Evolutionary conservation across 2,797 vertebrate species (phyloP).

Genomic region (Macropodus opercularis): DNA sequence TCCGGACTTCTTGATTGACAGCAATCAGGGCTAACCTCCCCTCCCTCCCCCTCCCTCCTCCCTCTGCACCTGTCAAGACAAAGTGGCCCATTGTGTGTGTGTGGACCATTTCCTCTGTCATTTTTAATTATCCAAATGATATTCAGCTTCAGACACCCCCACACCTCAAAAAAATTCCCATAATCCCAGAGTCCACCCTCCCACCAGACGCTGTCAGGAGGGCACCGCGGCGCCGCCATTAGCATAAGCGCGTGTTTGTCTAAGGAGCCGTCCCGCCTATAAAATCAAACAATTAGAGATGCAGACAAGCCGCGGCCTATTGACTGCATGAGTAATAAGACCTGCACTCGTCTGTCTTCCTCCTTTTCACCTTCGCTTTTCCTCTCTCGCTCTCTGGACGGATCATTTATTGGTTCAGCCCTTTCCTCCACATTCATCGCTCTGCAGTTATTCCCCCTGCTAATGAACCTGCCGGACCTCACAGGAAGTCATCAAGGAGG

Average conservation of each 20-base stretch:
- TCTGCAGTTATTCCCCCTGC: constrained; percentile 84
- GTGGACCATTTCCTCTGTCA: constrained; percentile 91
- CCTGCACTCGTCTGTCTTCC: constrained; percentile 20
- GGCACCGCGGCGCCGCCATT: constrained; percentile 84
- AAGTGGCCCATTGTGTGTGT: constrained; percentile 37
- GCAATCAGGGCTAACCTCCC: constrained; percentile 88
- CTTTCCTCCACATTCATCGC: constrained; percentile 24
- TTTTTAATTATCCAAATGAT: constrained; percentile 99
- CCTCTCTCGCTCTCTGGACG: constrained; percentile 35
- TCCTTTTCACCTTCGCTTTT: constrained; percentile 12
- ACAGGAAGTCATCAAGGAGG: constrained; percentile 82
- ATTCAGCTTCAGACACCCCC: constrained; percentile 81
- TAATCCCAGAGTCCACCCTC: constrained; percentile 41
- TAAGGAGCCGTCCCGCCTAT: constrained; percentile 90
- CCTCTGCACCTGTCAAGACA: constrained; percentile 58
- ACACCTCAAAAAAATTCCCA: constrained; percentile 30
- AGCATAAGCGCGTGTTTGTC: constrained; percentile 98
- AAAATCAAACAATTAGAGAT: constrained; percentile 99
- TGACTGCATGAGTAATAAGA: constrained; percentile 95
- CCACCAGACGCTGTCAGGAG: constrained; percentile 87
- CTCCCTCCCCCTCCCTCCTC: background rate
- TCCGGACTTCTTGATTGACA: constrained; percentile 95
- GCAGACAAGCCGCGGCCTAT: constrained; percentile 91
- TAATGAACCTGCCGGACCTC: constrained; percentile 92
- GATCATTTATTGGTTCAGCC: constrained; percentile 45